These are phyloP conservation scores for Amyelois transitella DNA, from an alignment of 1,140 invertebrate species.

Conservation along the genomic window DNA sequence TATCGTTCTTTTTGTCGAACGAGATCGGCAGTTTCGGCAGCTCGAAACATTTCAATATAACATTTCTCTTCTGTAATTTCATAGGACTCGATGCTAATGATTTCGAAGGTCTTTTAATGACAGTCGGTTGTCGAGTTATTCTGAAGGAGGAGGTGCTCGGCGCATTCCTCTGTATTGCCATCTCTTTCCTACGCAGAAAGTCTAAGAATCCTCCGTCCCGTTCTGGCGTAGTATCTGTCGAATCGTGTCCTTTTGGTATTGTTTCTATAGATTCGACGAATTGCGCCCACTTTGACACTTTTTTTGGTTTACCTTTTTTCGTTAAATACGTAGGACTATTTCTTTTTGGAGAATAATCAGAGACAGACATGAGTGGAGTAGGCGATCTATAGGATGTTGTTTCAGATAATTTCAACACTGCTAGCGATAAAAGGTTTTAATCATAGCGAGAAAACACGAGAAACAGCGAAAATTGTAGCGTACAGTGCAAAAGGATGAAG, in stretches of 20 bases:
- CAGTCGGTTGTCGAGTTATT: not conserved
- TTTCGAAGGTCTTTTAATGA: constrained; percentile 16
- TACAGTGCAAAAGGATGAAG: constrained; percentile 8
- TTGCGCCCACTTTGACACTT: constrained; percentile 30
- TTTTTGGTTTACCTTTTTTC: constrained; percentile 18
- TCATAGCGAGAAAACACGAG: not conserved
- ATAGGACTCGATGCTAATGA: constrained; percentile 46
- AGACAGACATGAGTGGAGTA: constrained; percentile 31
- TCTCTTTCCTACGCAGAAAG: constrained; percentile 28
- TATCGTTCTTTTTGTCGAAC: constrained; percentile 15
- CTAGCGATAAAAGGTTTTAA: not conserved
- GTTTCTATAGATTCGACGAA: constrained; percentile 37
- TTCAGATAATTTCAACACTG: constrained; percentile 28
- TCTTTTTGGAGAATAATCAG: constrained; percentile 29
- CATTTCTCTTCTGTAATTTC: constrained; percentile 32
- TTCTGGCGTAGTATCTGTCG: constrained; percentile 19
- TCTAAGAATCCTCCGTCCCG: constrained; percentile 27
- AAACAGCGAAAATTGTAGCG: constrained; percentile 4
- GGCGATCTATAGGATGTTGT: constrained; percentile 16
- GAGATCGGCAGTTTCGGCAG: constrained; percentile 32
- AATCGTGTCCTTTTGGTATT: constrained; percentile 22
- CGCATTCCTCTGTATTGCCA: constrained; percentile 13
- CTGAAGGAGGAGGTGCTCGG: constrained; percentile 18
- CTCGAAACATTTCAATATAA: constrained; percentile 49
- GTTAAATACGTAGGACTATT: not conserved